A percentile compares a stretch with the other conserved stretches of the same genome.
phyloP scores from a whole-genome alignment of 2,888 invertebrate genomes.

The Hydraecia micacea region DNA sequence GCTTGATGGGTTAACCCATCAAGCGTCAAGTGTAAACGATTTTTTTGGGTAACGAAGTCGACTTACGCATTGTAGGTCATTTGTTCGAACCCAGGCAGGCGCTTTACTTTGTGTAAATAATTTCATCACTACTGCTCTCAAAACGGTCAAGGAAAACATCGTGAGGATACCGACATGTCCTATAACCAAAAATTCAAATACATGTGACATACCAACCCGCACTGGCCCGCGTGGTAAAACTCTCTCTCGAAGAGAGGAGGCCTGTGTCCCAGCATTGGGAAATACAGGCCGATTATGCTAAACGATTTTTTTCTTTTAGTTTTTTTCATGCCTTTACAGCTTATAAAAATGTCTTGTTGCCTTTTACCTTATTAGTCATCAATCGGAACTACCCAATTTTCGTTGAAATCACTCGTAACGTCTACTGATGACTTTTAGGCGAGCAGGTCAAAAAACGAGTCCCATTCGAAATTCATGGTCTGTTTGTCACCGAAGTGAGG shows the following conservation, averaged over 20 bases:
- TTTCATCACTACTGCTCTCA: not conserved
- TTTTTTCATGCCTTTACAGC: not conserved
- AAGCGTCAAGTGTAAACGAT: no score
- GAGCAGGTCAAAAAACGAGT: not conserved
- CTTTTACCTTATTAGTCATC: not conserved
- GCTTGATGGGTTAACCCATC: no score
- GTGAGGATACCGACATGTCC: not conserved
- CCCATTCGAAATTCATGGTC: conserved; percentile 23
- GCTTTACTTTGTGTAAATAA: not conserved
- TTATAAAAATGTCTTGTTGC: not conserved
- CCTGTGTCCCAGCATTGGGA: not conserved
- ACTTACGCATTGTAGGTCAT: no score
- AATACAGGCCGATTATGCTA: not conserved
- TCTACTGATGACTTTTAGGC: conserved; percentile 1
- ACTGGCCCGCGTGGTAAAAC: no score
- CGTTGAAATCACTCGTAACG: not conserved
- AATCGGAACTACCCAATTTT: conserved; percentile 2
- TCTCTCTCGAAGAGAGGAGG: not conserved
- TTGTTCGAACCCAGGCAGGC: not conserved
- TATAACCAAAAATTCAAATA: not conserved
- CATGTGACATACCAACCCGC: not conserved
- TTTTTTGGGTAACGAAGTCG: not conserved
- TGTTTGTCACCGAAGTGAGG: conserved; percentile 19
- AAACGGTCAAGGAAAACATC: not conserved
- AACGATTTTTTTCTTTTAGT: not conserved